phyloP scores from a whole-genome alignment of 2,797 vertebrate genomes.

The Cryptoblepharus egeriae region DNA sequence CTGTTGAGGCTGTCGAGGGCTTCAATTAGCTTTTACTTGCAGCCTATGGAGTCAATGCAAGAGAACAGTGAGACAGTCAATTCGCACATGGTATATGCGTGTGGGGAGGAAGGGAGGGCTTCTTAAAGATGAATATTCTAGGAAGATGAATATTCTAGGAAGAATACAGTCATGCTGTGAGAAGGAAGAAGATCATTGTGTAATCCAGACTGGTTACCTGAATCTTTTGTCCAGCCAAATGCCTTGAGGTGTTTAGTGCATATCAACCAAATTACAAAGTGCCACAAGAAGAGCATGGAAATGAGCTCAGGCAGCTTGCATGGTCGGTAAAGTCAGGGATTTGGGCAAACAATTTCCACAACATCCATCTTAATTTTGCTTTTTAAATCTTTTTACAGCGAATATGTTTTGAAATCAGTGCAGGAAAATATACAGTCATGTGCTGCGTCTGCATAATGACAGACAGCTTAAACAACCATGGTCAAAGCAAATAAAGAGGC shows the following conservation, averaged over 20 bases:
- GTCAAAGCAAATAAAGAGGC: too few species aligned
- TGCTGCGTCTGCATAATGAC: too few species aligned
- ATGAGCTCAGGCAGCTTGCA: neutral
- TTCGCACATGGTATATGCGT: neutral
- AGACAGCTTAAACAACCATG: too few species aligned
- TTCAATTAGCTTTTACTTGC: constrained; percentile 33
- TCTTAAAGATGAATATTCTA: neutral
- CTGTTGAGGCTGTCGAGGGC: constrained; percentile 7
- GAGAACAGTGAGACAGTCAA: neutral
- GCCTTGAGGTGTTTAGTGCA: neutral
- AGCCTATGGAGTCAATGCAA: neutral
- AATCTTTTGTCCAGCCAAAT: neutral
- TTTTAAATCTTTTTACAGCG: neutral
- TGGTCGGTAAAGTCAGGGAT: neutral
- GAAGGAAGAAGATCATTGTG: neutral
- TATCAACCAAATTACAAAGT: neutral
- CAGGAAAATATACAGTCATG: too few species aligned
- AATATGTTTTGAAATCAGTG: neutral
- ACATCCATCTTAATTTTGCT: neutral
- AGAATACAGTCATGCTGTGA: neutral
- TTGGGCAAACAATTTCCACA: neutral
- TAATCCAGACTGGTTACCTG: neutral
- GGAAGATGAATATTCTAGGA: neutral
- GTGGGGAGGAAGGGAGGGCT: neutral
- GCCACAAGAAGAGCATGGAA: neutral